Conservation (phyloP, 2,113 vertebrate genomes). For the Phalacrocorax pelagicus region DNA sequence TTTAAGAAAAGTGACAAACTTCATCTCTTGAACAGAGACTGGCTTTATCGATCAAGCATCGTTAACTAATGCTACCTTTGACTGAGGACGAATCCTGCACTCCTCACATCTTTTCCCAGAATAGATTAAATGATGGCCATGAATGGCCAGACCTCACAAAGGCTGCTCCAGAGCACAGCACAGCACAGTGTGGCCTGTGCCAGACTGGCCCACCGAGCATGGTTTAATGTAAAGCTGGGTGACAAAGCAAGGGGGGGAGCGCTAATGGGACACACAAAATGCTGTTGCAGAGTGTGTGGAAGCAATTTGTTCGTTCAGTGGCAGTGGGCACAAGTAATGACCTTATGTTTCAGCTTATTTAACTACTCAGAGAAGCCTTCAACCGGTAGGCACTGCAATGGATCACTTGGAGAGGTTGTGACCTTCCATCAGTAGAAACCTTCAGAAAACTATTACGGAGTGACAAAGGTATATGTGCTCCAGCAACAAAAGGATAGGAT, state of each 20-base stretch:
- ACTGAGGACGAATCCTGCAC: not conserved
- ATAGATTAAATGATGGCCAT: not conserved
- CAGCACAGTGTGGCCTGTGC: not conserved
- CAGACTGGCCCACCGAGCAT: fast-evolving
- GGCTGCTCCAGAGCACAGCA: not conserved
- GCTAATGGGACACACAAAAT: not conserved
- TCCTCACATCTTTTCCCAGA: not conserved
- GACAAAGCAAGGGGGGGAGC: not conserved
- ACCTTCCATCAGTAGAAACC: not conserved
- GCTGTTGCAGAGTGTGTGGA: not conserved
- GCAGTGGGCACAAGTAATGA: not conserved
- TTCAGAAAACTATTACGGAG: not conserved
- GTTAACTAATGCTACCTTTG: not conserved
- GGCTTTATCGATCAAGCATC: not conserved
- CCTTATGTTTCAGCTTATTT: not conserved
- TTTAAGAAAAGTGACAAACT: not conserved
- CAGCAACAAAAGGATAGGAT: not conserved
- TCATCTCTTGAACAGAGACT: not conserved
- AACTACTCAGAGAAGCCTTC: not conserved
- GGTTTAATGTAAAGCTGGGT: not conserved
- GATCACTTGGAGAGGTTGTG: not conserved
- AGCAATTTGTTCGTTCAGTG: not conserved
- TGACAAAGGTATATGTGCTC: not conserved
- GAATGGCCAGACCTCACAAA: fast-evolving
- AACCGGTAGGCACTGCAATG: not conserved